Evolutionary conservation across 2,888 invertebrate genomes (phyloP).

Genomic region (Autographa gamma): DNA sequence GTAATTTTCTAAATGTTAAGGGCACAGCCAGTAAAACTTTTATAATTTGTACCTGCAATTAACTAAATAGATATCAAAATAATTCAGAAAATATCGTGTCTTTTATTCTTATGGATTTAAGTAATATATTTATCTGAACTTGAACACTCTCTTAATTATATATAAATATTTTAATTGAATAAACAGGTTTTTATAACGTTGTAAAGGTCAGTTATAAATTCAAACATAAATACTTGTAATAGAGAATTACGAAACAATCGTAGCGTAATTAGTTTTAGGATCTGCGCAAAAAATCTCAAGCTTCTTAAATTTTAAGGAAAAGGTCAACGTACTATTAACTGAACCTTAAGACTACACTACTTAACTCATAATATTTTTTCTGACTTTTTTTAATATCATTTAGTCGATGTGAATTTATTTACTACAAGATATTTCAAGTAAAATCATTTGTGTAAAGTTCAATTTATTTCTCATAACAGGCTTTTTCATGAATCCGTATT

Average conservation of each 20-base stretch:
- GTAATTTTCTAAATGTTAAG: no score
- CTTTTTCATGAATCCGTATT: not conserved
- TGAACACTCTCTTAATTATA: not conserved
- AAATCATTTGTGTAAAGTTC: not conserved
- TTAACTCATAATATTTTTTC: constrained; percentile 12
- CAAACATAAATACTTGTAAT: constrained; percentile 18
- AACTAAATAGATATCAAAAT: no score
- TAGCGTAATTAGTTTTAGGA: constrained; percentile 30
- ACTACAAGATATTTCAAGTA: not conserved
- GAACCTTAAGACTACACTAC: constrained; percentile 19
- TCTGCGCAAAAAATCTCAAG: constrained; percentile 18
- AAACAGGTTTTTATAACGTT: not conserved
- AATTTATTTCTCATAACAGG: not conserved
- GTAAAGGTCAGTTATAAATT: constrained; percentile 10
- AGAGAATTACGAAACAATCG: constrained; percentile 22
- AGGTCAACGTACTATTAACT: constrained; percentile 18
- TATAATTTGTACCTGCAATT: no score
- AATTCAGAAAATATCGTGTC: no score
- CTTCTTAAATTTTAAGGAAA: constrained; percentile 24
- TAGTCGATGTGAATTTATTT: not conserved
- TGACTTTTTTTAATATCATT: not conserved
- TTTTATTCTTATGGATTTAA: no score
- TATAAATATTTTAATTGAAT: not conserved
- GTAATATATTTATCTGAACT: no score
- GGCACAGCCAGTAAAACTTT: no score